A percentile compares a stretch with the other conserved stretches of the same genome.
Conservation (phyloP, 2,113 vertebrate genomes). For the Albula glossodonta region DNA sequence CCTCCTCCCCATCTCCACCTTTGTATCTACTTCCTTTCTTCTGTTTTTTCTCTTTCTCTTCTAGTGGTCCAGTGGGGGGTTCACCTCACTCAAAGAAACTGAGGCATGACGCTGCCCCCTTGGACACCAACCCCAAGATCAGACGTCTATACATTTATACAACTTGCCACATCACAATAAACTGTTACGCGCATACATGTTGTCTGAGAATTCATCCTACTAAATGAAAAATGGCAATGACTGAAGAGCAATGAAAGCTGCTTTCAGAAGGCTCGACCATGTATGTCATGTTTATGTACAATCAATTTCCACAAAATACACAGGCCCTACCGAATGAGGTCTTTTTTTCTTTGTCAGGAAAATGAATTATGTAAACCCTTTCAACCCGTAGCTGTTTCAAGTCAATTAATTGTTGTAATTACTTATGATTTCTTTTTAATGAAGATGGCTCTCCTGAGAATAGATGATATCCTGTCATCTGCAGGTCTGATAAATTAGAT, state of each 20-base stretch:
- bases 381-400: slow-evolving; percentile 82
- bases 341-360: slow-evolving; percentile 75
- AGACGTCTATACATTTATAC: no score
- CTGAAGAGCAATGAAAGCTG: neutral
- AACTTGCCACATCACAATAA: no score
- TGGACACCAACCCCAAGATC: no score
- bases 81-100: no score
- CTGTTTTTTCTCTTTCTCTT: no score
- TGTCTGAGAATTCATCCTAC: no score
- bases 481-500: slow-evolving; percentile 82
- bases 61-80: no score
- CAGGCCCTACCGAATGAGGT: slow-evolving; percentile 52
- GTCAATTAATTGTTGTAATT: slow-evolving; percentile 92
- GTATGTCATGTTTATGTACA: neutral
- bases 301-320: neutral
- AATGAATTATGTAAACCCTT: slow-evolving; percentile 90
- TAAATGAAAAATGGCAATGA: neutral
- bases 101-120: no score
- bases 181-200: no score
- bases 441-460: slow-evolving; percentile 82
- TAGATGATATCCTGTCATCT: slow-evolving; percentile 82
- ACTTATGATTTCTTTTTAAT: slow-evolving; percentile 92
- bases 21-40: no score
- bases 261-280: neutral
- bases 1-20: no score